phyloP scores from a whole-genome alignment of 2,797 vertebrate genomes.

The Pseudochaenichthys georgianus region DNA sequence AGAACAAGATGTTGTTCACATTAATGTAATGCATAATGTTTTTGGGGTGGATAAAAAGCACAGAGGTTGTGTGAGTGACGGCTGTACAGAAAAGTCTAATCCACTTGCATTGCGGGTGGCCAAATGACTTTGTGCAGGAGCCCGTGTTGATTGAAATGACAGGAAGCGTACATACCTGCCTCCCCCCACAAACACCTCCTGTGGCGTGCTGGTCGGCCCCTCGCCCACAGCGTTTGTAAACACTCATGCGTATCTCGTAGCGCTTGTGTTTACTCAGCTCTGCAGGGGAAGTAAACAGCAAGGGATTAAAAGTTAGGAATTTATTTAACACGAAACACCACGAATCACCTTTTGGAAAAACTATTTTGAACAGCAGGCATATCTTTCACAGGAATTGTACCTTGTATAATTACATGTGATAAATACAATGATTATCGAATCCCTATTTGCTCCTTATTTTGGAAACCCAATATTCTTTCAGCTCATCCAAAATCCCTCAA shows the following conservation, averaged over 20 bases:
- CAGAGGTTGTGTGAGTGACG: background rate
- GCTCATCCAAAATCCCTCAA: background rate
- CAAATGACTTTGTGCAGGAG: background rate
- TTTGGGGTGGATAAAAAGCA: too few relatives aligned
- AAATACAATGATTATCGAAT: background rate
- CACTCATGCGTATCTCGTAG: slow-evolving; percentile 95
- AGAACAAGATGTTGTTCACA: too few relatives aligned
- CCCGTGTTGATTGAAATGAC: slow-evolving; percentile 5
- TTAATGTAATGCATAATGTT: too few relatives aligned
- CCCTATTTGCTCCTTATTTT: background rate
- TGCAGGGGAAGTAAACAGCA: slow-evolving; percentile 65
- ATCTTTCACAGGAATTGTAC: too few relatives aligned
- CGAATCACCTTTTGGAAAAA: too few relatives aligned
- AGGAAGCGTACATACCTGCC: slow-evolving; percentile 86
- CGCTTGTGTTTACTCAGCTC: slow-evolving; percentile 95
- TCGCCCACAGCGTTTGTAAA: slow-evolving; percentile 96
- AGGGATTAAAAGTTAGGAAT: background rate
- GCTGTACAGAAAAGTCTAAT: background rate
- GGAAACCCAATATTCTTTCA: background rate
- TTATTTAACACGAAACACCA: background rate
- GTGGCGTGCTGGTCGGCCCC: slow-evolving; percentile 91
- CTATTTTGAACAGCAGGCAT: too few relatives aligned
- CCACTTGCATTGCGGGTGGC: background rate
- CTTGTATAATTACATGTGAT: too few relatives aligned
- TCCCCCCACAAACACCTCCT: slow-evolving; percentile 97